Base-by-base conservation (phyloP, 35 echinoderm and acorn worm genomes). In the Antedon bifida region DNA sequence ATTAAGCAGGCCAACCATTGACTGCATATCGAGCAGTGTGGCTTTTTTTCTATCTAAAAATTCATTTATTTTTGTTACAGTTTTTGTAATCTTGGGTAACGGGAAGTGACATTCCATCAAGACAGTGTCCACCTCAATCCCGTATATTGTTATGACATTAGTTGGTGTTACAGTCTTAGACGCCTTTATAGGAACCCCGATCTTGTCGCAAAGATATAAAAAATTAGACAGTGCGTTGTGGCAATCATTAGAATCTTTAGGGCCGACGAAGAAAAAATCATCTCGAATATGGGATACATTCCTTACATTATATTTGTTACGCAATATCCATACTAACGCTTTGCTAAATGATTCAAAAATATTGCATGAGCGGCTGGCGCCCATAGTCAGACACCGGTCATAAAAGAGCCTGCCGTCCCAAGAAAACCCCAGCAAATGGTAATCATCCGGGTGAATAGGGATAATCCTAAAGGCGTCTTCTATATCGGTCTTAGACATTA, bases 311-410 rank as follows among this genome's bases (percentile, higher is more conserved):
- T 56, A 56, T 56, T 56, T 56, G 46, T 56, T 11, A 56, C 11
- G 46, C 26, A 26, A 56, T 13, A 64, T 12, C 51, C 12, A 64
- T n/a, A 12, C 51, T 64, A 64, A 64, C 12, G 51, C 75, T 29
- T 82, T 85, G 75, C 83, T 78, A 73, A 89, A 89, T 0, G 0
- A 11, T 36, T 85, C 88, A 75, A 89, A 89, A 1, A 46, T 30
- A 0, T 33, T 32, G 33, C 81, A 89, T 56, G 82, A n/a, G n/a
- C n/a, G n/a, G n/a, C n/a, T n/a, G n/a, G n/a, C n/a, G n/a, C n/a
- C n/a, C n/a, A n/a, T n/a, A 85, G 0, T 46, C 35, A 80, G 36
- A 23, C 76, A 80, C 10, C 79, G 33, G 75, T 85, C 88, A 75
- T 56, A 79, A 80, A 56, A 79, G n/a, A n/a, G n/a, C n/a, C n/a